Conservation (phyloP, 2,888 invertebrate genomes). For the Oegoconia quadripuncta region DNA sequence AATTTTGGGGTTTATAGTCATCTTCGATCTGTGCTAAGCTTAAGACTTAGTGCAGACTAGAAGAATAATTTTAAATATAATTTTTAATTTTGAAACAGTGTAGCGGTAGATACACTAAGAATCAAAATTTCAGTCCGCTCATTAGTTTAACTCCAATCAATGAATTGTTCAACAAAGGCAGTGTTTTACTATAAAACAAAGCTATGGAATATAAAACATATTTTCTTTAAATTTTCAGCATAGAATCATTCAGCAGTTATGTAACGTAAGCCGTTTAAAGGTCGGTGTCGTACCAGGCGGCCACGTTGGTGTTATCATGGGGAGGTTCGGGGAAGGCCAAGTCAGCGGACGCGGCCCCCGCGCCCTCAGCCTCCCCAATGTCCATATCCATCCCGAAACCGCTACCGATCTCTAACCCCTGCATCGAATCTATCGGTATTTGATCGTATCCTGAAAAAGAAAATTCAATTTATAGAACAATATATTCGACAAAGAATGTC, state of each 20-base stretch:
- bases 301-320: conserved; percentile 93
- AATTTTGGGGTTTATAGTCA: neutral
- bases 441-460: conserved; percentile 92
- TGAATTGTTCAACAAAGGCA: too few relatives aligned
- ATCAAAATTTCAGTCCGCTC: too few relatives aligned
- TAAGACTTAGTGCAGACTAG: conserved; percentile 6
- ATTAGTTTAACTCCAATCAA: too few relatives aligned
- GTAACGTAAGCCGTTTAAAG: conserved; percentile 80
- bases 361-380: conserved; percentile 90
- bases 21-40: conserved; percentile 10
- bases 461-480: neutral
- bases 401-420: conserved; percentile 94
- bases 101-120: neutral
- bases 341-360: conserved; percentile 89
- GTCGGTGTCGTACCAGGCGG: conserved; percentile 99
- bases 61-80: conserved; percentile 6
- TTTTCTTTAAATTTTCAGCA: too few relatives aligned
- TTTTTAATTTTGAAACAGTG: conserved; percentile 4
- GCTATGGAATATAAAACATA: too few relatives aligned
- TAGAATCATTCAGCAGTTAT: too few relatives aligned
- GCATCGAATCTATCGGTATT: conserved; percentile 98
- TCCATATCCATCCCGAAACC: conserved; percentile 95
- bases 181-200: too few relatives aligned
- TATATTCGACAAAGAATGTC: neutral
- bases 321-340: conserved; percentile 89